These are phyloP conservation scores for Brenthis ino DNA, from an alignment of 2,888 invertebrate genomes.

Conservation along the genomic window DNA sequence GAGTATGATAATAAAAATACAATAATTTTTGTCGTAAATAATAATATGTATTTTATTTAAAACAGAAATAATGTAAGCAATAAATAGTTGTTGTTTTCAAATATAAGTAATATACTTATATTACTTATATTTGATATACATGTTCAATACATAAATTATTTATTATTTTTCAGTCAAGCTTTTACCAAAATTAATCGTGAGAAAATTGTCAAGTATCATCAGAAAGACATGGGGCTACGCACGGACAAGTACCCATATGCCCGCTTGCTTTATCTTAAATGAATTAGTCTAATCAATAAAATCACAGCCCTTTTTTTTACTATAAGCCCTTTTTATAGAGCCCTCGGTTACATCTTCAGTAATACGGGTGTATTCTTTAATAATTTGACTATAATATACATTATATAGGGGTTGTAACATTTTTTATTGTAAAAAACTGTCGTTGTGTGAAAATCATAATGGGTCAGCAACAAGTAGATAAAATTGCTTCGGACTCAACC, in stretches of 20 bases:
- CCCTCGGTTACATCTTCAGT: conserved; percentile 43
- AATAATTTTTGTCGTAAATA: too few relatives aligned
- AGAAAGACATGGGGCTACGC: conserved; percentile 14
- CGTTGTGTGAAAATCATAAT: conserved; percentile 1
- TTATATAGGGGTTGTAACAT: conserved; percentile 30
- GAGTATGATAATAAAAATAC: too few relatives aligned
- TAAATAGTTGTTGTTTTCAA: too few relatives aligned
- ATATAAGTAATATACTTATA: too few relatives aligned
- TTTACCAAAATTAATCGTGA: conserved; percentile 5
- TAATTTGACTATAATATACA: conserved; percentile 36
- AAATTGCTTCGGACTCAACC: neutral
- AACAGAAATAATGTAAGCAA: too few relatives aligned
- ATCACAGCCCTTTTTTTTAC: conserved; percentile 42
- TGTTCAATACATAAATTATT: neutral
- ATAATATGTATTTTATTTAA: too few relatives aligned
- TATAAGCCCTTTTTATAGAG: conserved; percentile 38
- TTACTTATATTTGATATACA: too few relatives aligned
- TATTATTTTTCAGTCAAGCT: neutral
- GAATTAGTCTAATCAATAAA: conserved; percentile 50
- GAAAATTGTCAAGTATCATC: conserved; percentile 27
- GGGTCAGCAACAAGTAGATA: neutral
- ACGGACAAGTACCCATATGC: conserved; percentile 45
- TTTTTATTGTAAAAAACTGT: conserved; percentile 21
- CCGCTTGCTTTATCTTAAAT: conserved; percentile 43
- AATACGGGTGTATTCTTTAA: conserved; percentile 47